A percentile compares a stretch with the other conserved stretches of the same genome.
These are phyloP conservation scores for Menura novaehollandiae DNA, from an alignment of 2,113 vertebrate genomes.

Conservation along the genomic window DNA sequence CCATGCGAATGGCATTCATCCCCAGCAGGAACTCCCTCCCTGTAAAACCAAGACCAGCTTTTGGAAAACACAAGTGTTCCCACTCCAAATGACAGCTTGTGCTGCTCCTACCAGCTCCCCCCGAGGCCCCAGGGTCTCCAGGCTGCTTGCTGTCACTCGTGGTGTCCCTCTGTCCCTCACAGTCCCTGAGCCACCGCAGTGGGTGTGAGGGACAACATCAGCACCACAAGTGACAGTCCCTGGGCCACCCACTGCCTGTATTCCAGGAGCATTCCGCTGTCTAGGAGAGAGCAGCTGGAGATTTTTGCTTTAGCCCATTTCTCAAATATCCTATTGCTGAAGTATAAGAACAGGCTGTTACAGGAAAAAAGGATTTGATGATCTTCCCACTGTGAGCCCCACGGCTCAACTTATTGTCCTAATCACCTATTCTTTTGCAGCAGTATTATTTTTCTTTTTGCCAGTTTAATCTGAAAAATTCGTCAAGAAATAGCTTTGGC, in stretches of 20 bases:
- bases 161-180: background rate
- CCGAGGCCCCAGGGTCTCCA: background rate
- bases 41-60: background rate
- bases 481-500: background rate
- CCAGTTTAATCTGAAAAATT: background rate
- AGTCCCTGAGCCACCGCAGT: background rate
- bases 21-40: slow-evolving; percentile 1
- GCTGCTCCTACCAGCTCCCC: background rate
- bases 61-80: slow-evolving; percentile 11
- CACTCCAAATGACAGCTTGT: slow-evolving; percentile 22
- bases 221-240: background rate
- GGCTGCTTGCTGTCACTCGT: background rate
- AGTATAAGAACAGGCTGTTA: background rate
- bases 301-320: background rate
- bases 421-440: background rate
- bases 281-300: slow-evolving; percentile 38
- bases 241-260: slow-evolving; percentile 31
- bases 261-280: background rate
- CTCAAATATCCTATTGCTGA: slow-evolving; percentile 11
- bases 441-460: background rate
- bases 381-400: background rate
- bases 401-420: background rate
- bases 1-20: background rate
- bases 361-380: background rate
- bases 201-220: background rate